These are phyloP conservation scores for Ailuropoda melanoleuca DNA, from an alignment of 2,113 vertebrate species.

Conservation along the genomic window DNA sequence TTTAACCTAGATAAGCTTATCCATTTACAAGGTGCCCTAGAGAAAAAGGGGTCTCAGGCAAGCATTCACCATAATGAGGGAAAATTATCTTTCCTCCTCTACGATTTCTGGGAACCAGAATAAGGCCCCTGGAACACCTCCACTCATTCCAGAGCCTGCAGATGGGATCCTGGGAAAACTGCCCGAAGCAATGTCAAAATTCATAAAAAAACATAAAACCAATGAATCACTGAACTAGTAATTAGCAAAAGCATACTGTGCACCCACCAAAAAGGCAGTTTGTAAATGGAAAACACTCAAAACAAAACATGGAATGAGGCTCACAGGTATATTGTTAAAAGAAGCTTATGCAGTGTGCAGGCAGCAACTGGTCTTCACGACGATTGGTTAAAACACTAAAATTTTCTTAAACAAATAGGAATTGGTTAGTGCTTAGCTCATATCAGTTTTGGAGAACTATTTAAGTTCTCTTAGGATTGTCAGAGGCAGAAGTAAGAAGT, in stretches of 20 bases:
- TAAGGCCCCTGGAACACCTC: not conserved
- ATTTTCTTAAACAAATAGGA: not conserved
- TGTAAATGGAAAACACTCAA: not conserved
- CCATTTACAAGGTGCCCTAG: not conserved
- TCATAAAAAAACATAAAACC: not conserved
- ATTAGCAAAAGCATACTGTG: not conserved
- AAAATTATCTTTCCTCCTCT: not conserved
- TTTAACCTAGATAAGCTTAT: not conserved
- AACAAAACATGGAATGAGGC: not conserved
- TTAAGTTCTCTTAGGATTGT: not conserved
- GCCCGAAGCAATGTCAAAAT: not conserved
- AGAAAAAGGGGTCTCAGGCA: not conserved
- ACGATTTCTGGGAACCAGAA: not conserved
- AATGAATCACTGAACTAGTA: not conserved
- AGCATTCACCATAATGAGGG: not conserved
- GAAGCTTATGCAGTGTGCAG: not conserved
- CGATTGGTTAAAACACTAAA: not conserved
- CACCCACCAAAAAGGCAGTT: not conserved
- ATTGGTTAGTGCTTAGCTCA: not conserved
- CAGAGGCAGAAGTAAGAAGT: not conserved
- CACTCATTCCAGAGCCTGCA: not conserved
- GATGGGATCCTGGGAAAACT: no score
- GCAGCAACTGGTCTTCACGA: not conserved
- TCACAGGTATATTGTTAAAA: not conserved
- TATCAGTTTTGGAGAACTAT: not conserved